Percentiles rank a stretch among this genome's conserved stretches.
Evolutionary conservation across 2,888 invertebrate species (phyloP).

Genomic region (Ethmia dodecea): DNA sequence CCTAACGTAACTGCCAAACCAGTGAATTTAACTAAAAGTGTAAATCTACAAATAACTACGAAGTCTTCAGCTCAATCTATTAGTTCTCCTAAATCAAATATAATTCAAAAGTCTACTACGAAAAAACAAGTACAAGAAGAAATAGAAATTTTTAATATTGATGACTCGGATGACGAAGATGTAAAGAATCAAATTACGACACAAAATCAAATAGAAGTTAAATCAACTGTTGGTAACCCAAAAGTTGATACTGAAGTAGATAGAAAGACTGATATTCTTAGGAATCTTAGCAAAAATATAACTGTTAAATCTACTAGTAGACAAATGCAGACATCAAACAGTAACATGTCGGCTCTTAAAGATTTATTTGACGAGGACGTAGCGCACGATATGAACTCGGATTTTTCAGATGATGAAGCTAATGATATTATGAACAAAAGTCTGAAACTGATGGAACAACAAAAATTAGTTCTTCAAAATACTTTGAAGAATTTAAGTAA

Average conservation of each 20-base stretch:
- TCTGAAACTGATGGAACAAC: conserved; percentile 18
- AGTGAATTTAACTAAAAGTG: conserved; percentile 22
- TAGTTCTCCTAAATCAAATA: conserved; percentile 21
- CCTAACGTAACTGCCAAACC: conserved; percentile 50
- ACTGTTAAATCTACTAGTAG: conserved; percentile 40
- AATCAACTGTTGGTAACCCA: conserved; percentile 5
- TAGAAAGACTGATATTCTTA: conserved; percentile 27
- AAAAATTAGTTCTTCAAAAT: conserved; percentile 35
- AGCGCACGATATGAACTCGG: no score
- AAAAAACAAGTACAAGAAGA: conserved; percentile 35
- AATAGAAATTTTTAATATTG: conserved; percentile 61
- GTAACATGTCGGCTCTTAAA: conserved; percentile 1
- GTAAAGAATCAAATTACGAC: conserved; percentile 13
- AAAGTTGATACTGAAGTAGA: not conserved
- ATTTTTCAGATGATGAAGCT: conserved; percentile 23
- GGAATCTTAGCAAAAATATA: conserved; percentile 43
- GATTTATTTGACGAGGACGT: conserved; percentile 16
- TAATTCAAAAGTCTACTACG: conserved; percentile 22
- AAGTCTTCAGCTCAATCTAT: conserved; percentile 17
- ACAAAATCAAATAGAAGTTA: conserved; percentile 12
- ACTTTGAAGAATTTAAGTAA: conserved; percentile 50
- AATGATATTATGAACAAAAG: conserved; percentile 8
- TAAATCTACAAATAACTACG: conserved; percentile 15
- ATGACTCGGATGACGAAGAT: conserved; percentile 63
- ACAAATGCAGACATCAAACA: conserved; percentile 9